Evolutionary conservation across 2,888 invertebrate species (phyloP).

Genomic region (Proisotoma minuta): DNA sequence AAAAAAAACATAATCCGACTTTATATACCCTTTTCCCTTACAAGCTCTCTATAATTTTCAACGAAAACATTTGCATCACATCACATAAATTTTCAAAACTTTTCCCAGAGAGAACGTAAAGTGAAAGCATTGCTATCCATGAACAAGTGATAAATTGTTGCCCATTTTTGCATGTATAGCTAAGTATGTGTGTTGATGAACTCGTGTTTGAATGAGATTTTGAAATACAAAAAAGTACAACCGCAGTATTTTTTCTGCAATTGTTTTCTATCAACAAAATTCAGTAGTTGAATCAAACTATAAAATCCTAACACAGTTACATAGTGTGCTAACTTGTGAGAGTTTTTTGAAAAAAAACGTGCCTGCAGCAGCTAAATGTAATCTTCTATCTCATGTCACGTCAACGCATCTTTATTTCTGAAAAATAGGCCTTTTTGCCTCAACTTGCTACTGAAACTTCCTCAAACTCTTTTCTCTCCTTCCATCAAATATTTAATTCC

Average conservation of each 20-base stretch:
- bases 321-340: too few species aligned
- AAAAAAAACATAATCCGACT: slow-evolving; percentile 12
- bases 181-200: not conserved
- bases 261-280: too few species aligned
- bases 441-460: slow-evolving; percentile 9
- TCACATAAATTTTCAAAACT: slow-evolving; percentile 5
- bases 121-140: not conserved
- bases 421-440: not conserved
- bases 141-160: slow-evolving; percentile 2
- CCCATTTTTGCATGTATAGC: not conserved
- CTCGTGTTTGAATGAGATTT: slow-evolving; percentile 7
- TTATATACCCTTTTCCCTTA: not conserved
- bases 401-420: slow-evolving; percentile 11
- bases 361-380: slow-evolving; percentile 15
- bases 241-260: too few species aligned
- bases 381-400: slow-evolving; percentile 24
- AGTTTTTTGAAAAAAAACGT: too few species aligned
- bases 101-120: not conserved
- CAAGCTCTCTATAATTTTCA: not conserved
- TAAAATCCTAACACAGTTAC: too few species aligned
- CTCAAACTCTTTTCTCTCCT: slow-evolving; percentile 12
- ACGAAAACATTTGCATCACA: slow-evolving; percentile 7
- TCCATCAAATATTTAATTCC: slow-evolving; percentile 29
- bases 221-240: not conserved
- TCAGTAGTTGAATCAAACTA: too few species aligned